These are phyloP conservation scores for Brachionus asplanchnoidis DNA, from an alignment of 1,140 invertebrate genomes.

Conservation along the genomic window DNA sequence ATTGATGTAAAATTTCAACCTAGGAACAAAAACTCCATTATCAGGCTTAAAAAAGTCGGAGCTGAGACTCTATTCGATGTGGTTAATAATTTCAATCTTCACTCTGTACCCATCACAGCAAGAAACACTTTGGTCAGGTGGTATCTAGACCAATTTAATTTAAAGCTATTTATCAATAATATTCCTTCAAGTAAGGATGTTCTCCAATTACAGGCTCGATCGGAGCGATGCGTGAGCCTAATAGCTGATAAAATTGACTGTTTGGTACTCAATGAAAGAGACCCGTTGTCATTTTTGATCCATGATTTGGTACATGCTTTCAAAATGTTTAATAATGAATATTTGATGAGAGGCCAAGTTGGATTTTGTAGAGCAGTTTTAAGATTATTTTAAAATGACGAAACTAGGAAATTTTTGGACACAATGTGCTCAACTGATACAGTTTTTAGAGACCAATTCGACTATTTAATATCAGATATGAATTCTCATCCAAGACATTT, in stretches of 20 bases:
- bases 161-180: neutral
- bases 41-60: neutral
- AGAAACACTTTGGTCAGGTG: neutral
- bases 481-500: conserved; percentile 20
- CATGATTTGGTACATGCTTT: conserved; percentile 3
- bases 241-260: neutral
- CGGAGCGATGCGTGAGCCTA: neutral
- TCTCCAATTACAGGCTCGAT: neutral
- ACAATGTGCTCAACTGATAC: neutral
- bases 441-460: neutral
- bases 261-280: neutral
- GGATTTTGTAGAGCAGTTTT: neutral
- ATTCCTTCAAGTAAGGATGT: neutral
- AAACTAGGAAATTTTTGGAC: neutral
- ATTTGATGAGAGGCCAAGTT: neutral
- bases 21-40: neutral
- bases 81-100: neutral
- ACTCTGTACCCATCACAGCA: neutral
- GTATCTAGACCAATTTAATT: neutral
- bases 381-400: neutral
- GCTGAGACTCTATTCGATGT: neutral
- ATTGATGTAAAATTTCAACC: neutral
- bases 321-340: conserved; percentile 8
- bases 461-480: conserved; percentile 23
- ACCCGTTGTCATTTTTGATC: conserved; percentile 7